A percentile compares a stretch with the other conserved stretches of the same genome.
Evolutionary conservation across 2,113 vertebrate species (phyloP).

Genomic region (Toxotes jaculatrix): DNA sequence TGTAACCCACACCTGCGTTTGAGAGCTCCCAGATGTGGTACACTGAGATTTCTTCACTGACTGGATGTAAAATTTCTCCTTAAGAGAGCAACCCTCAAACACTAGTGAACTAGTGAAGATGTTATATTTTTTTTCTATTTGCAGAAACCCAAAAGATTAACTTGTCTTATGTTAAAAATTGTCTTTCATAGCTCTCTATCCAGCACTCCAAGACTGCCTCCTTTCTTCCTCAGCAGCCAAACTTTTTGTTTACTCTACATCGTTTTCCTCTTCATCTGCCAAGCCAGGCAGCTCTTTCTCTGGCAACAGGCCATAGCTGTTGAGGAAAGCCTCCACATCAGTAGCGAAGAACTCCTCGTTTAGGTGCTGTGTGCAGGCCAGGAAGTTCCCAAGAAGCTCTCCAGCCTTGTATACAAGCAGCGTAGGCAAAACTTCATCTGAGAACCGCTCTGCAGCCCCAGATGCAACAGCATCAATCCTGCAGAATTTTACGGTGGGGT

Average conservation of each 20-base stretch:
- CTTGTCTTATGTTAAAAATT: constrained; percentile 27
- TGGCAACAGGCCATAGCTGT: constrained; percentile 94
- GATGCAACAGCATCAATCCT: constrained; percentile 91
- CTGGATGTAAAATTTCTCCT: constrained; percentile 21
- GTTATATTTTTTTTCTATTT: constrained; percentile 18
- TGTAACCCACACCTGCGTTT: not conserved
- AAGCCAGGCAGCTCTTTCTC: constrained; percentile 86
- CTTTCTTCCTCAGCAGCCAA: constrained; percentile 17
- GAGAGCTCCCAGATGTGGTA: constrained; percentile 12
- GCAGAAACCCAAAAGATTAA: constrained; percentile 14
- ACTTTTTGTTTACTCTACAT: constrained; percentile 83
- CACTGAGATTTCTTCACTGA: constrained; percentile 1
- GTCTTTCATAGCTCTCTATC: constrained; percentile 38
- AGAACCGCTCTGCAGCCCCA: constrained; percentile 92
- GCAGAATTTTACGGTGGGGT: constrained; percentile 94
- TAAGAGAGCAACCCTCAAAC: constrained; percentile 34
- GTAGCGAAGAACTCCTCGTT: constrained; percentile 93
- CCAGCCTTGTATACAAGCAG: constrained; percentile 95
- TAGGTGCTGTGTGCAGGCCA: constrained; percentile 90
- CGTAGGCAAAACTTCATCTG: constrained; percentile 90
- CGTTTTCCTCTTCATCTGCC: constrained; percentile 82
- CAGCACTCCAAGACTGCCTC: constrained; percentile 9
- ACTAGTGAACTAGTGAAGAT: constrained; percentile 49
- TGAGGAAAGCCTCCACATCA: constrained; percentile 95
- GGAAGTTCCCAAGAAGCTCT: constrained; percentile 96